Base-by-base conservation (phyloP, 53 echinoderm and acorn worm genomes). In the Crossaster papposus region DNA sequence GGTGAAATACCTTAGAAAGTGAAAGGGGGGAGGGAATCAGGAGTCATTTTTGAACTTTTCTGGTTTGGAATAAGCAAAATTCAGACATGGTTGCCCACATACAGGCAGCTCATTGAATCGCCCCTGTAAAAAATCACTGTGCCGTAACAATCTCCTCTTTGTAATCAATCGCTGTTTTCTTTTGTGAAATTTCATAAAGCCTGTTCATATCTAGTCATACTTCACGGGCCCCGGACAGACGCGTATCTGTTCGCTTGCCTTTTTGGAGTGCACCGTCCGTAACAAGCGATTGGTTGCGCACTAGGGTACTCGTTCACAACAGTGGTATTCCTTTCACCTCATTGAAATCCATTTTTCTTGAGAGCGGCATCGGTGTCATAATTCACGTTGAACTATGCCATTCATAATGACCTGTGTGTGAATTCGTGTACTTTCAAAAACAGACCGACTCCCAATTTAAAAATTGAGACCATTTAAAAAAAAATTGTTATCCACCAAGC, bases 51-150 rank as follows among this genome's bases (percentile, higher is more conserved):
- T 78, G 23, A 54, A 30, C 30, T 62, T 63, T 58, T 18, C 15
- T 13, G 29, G 68, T 4, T 68, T 26, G 68, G 17, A 73, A n/a
- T n/a, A n/a, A 9, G 31, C 74, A 5, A 33, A 32, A 17, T 73
- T 34, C 74, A 73, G 33, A 73, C 74, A 73, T 34, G 33, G 74
- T 73, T 32, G 28, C 34, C 74, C 74, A 73, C 35, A 36, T 73
- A 32, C 31, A 73, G 34, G 3, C 34, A 35, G 32, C 74, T 20
- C 74, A 36, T 73, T 33, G 74, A 34, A 33, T 35, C 28, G 2
- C 10, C 36, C 34, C 18, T 1, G 33, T 73, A 36, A 7, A 18
- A 73, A 73, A 73, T 34, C 14, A 35, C 34, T 14, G 74, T 17
- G 28, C 11, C 35, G 1, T 1, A 4, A 73, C 14, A 13, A 32